Evolutionary conservation across 92 coral and sea anemone genomes (phyloP), one percentile per base, ranked within the genome.

Genomic region (Plumapathes pennacea): DNA sequence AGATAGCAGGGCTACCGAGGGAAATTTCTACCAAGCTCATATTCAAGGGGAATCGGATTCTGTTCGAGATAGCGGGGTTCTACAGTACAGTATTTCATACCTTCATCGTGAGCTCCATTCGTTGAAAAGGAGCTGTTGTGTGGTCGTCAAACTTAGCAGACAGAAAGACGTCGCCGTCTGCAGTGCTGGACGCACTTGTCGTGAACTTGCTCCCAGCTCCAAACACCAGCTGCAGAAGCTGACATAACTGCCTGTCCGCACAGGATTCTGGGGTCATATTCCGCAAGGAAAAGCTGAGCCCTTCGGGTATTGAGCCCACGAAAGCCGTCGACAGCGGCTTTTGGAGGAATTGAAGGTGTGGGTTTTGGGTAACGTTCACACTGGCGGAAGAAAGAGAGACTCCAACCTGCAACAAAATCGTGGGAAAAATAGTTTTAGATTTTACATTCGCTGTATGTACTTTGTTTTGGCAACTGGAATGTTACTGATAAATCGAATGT

Each of bases 261-360:
- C 88, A 82, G 10, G 46, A 47, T 18, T 13, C 15, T 1, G 96
- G 97, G 24, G 86, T 44, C 2, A 49, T 25, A 8, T 57, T 72
- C 11, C 70, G 70, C 21, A 85, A 65, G 15, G 77, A 81, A 64
- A 89, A 56, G 32, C 91, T 81, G 18, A 94, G 55, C 2, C 95
- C 99, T 38, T 30, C 60, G 20, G 99, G 99, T 27, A 89, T 71
- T 19, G 65, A 41, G 28, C 71, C 83, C 13, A 72, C 54, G 24
- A 85, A 78, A 21, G 75, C 62, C 4, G 69, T 66, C n/a, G 82
- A 58, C 60, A 94, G 87, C 17, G 96, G 99, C 13, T 64, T 47
- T 24, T 60, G 61, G 11, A 64, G 37, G 52, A 89, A 76, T 5
- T 58, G 71, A 47, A 60, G 58, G 23, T 42, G 60, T 28, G 94